Percentiles rank a stretch among this genome's conserved stretches.
Conservation (phyloP, 2,113 vertebrate genomes). For the Bubalus kerabau region DNA sequence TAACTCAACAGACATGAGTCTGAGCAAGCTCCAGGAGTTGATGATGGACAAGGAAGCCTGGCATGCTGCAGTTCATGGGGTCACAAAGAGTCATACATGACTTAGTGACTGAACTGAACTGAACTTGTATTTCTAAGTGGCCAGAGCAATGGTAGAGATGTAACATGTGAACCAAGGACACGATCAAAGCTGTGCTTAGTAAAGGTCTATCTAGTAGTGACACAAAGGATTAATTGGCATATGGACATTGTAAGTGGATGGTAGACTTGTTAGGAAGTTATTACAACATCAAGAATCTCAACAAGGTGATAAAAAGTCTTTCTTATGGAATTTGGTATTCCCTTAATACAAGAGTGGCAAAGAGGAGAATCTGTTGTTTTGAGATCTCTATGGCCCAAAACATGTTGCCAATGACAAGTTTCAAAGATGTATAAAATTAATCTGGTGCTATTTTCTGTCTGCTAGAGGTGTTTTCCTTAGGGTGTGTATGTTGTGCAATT, state of each 20-base stretch:
- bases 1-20: background rate
- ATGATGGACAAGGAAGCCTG: background rate
- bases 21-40: background rate
- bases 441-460: background rate
- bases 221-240: background rate
- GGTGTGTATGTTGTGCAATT: background rate
- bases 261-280: background rate
- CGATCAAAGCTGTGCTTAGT: background rate
- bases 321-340: background rate
- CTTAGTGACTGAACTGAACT: background rate
- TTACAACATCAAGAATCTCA: background rate
- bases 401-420: background rate
- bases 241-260: background rate
- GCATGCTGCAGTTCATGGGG: background rate
- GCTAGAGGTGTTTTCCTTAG: background rate
- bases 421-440: background rate
- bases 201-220: background rate
- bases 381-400: background rate
- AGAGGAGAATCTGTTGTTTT: constrained; percentile 12
- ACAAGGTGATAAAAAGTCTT: background rate
- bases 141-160: background rate
- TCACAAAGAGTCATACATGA: background rate
- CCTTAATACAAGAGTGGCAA: background rate
- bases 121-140: background rate
- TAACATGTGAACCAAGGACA: background rate